A percentile compares a stretch with the other conserved stretches of the same genome.
phyloP scores from a whole-genome alignment of 30 jellyfish, hydroid and myxozoan genomes.

The Pseudorhiza aurosa region DNA sequence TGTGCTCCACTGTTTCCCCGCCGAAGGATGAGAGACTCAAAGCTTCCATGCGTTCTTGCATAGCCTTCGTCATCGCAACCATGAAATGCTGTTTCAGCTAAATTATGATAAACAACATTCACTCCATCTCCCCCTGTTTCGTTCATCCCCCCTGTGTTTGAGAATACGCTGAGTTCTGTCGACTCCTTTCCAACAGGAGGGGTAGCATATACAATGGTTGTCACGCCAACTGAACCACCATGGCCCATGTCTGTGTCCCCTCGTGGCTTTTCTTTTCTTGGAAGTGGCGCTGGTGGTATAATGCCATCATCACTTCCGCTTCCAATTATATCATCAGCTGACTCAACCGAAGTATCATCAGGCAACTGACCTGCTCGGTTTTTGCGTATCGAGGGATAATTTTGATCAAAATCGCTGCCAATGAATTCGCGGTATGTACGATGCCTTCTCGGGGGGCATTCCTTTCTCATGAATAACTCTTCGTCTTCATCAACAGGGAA shows the following conservation, averaged over 20 bases:
- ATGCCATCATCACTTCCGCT: conserved; percentile 18
- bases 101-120: conserved; percentile 33
- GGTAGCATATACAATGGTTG: conserved; percentile 44
- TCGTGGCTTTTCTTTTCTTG: neutral
- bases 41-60: conserved; percentile 26
- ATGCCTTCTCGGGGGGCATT: conserved; percentile 28
- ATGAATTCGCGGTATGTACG: conserved; percentile 39
- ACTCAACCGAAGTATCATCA: conserved; percentile 40
- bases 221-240: conserved; percentile 16
- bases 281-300: conserved; percentile 10
- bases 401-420: conserved; percentile 32
- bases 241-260: neutral
- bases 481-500: conserved; percentile 62
- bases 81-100: conserved; percentile 49
- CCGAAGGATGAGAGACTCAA: conserved; percentile 27
- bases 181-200: conserved; percentile 43
- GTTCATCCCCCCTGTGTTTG: neutral
- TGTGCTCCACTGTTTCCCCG: neutral
- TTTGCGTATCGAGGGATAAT: conserved; percentile 46
- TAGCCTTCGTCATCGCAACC: conserved; percentile 21
- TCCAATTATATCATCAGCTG: conserved; percentile 42
- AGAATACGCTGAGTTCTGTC: conserved; percentile 52
- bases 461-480: conserved; percentile 45
- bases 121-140: conserved; percentile 6
- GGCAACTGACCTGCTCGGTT: conserved; percentile 59